Evolutionary conservation across 2,797 vertebrate genomes (phyloP).

Genomic region (Phoxinus dragarum): DNA sequence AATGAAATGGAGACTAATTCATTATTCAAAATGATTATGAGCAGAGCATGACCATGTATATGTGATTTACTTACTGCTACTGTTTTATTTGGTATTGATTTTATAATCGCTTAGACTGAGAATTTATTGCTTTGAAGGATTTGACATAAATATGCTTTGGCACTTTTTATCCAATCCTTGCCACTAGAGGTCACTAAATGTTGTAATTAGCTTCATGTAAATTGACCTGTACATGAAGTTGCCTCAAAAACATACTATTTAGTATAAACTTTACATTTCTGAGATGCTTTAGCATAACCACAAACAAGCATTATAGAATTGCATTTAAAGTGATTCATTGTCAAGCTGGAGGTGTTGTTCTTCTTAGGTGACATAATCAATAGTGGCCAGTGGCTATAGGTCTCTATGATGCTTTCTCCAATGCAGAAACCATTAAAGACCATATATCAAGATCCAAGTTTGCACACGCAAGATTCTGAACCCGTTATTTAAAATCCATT

Average conservation of each 20-base stretch:
- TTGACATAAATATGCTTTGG: too few relatives aligned
- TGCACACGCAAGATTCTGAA: not conserved
- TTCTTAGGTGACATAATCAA: constrained; percentile 41
- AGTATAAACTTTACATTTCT: not conserved
- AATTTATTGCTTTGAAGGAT: not conserved
- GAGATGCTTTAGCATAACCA: constrained; percentile 17
- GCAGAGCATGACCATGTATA: too few relatives aligned
- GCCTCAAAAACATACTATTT: too few relatives aligned
- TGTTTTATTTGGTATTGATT: not conserved
- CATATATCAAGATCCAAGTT: constrained; percentile 42
- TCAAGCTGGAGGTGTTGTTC: constrained; percentile 17
- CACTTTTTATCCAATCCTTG: not conserved
- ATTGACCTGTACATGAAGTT: not conserved
- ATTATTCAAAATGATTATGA: not conserved
- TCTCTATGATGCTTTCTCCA: not conserved
- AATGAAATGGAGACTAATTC: not conserved
- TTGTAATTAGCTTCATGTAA: constrained; percentile 33
- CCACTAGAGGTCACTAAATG: constrained; percentile 62
- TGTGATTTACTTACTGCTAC: too few relatives aligned
- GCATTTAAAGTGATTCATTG: constrained; percentile 14
- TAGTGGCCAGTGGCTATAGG: not conserved
- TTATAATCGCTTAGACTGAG: not conserved
- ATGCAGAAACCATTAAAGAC: not conserved
- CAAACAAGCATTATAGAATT: not conserved
- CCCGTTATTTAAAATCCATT: not conserved